phyloP scores from a whole-genome alignment of 1,140 invertebrate genomes.

The Drosophila littoralis region DNA sequence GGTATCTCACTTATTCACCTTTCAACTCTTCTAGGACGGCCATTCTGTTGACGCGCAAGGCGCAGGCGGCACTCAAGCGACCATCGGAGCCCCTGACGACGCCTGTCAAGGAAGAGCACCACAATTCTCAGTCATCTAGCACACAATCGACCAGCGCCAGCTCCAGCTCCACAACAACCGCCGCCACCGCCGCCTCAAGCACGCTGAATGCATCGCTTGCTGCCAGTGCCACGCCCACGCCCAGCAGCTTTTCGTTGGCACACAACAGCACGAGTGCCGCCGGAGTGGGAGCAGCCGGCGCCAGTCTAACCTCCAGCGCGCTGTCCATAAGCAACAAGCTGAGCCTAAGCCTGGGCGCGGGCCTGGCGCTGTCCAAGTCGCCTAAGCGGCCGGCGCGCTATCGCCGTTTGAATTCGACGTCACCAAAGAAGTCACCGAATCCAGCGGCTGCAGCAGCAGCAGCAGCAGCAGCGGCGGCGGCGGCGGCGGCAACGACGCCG shows the following conservation, averaged over 20 bases:
- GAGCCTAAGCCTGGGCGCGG: constrained; percentile 31
- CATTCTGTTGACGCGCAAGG: constrained; percentile 93
- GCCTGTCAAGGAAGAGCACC: constrained; percentile 84
- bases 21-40: constrained; percentile 86
- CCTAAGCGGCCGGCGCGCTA: constrained; percentile 76
- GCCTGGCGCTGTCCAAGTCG: constrained; percentile 59
- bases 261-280: constrained; percentile 53
- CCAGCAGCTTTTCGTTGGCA: constrained; percentile 53
- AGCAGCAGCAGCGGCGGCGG: constrained; percentile 13
- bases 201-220: constrained; percentile 44
- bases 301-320: constrained; percentile 46
- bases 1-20: not conserved
- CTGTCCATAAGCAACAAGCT: constrained; percentile 69
- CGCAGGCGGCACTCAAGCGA: constrained; percentile 85
- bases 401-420: constrained; percentile 76
- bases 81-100: constrained; percentile 80
- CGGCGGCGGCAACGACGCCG: constrained; percentile 6
- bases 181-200: constrained; percentile 80
- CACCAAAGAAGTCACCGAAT: constrained; percentile 82
- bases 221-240: constrained; percentile 41
- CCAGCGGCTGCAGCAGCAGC: constrained; percentile 39
- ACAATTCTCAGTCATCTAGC: constrained; percentile 75
- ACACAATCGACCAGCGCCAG: constrained; percentile 85
- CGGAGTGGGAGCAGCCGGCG: constrained; percentile 30
- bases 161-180: constrained; percentile 72